A percentile compares a stretch with the other conserved stretches of the same genome.
phyloP scores from a whole-genome alignment of 2,888 invertebrate genomes.

The Cephus sareptanus region DNA sequence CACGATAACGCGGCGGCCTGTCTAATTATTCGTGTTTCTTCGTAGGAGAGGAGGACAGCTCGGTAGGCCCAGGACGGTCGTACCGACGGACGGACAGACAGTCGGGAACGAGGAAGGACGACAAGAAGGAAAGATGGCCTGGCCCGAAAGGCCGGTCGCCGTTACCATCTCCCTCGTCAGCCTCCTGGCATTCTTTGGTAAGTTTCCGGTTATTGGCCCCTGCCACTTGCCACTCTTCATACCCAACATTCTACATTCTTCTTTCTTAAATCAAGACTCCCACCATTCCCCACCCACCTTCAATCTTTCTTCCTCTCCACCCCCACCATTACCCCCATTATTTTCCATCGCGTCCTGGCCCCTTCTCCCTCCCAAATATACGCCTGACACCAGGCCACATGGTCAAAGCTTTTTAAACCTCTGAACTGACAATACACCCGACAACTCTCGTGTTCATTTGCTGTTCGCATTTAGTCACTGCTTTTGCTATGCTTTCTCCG shows the following conservation, averaged over 20 bases:
- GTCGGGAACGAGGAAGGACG: conserved; percentile 32
- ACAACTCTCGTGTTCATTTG: background rate
- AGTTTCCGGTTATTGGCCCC: conserved; percentile 34
- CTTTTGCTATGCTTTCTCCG: background rate
- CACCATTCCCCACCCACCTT: background rate
- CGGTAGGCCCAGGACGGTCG: conserved; percentile 14
- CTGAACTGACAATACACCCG: background rate
- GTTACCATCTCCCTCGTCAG: conserved; percentile 51
- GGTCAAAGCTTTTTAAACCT: background rate
- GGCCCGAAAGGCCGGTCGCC: conserved; percentile 40
- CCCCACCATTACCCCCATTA: background rate
- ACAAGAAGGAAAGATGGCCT: conserved; percentile 43
- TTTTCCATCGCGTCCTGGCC: background rate
- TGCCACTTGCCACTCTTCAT: conserved; percentile 5
- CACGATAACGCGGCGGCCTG: conserved; percentile 45
- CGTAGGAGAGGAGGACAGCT: conserved; percentile 45
- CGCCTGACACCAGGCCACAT: background rate
- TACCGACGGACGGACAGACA: conserved; percentile 11
- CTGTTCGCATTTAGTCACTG: background rate
- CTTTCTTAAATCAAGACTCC: background rate
- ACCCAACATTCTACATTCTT: background rate
- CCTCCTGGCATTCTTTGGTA: conserved; percentile 57
- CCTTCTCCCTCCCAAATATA: background rate
- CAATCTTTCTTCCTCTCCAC: background rate
- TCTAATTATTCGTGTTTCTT: conserved; percentile 60